A percentile compares a stretch with the other conserved stretches of the same genome.
These are phyloP conservation scores for Drosophila dives DNA, from an alignment of 2,888 invertebrate species.

Conservation along the genomic window DNA sequence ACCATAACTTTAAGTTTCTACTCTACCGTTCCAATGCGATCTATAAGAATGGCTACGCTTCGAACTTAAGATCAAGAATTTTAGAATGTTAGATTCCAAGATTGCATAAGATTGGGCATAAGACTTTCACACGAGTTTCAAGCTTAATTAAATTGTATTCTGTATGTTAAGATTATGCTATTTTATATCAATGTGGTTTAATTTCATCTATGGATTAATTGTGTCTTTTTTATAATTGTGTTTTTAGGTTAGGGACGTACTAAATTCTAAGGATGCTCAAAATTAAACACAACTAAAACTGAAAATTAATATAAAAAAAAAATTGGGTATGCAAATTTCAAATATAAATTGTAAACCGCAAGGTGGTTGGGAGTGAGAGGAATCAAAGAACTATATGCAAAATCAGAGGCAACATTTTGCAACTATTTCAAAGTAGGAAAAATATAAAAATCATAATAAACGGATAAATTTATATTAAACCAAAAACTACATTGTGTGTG, in stretches of 20 bases:
- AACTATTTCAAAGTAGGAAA: conserved; percentile 25
- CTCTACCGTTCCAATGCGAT: neutral
- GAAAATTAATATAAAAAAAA: conserved; percentile 36
- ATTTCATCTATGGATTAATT: conserved; percentile 12
- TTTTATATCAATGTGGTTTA: neutral
- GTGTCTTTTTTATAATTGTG: conserved; percentile 1
- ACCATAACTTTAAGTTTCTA: neutral
- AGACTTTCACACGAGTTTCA: neutral
- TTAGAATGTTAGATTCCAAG: conserved; percentile 14
- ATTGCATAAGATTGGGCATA: neutral
- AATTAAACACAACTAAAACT: conserved; percentile 60
- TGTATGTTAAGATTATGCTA: neutral
- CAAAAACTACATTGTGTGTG: conserved; percentile 50
- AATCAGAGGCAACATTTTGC: conserved; percentile 40
- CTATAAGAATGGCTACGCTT: conserved; percentile 6
- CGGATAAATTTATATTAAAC: conserved; percentile 28
- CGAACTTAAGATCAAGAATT: conserved; percentile 5
- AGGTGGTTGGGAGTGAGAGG: neutral
- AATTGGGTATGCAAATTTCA: conserved; percentile 25
- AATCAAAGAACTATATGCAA: conserved; percentile 32
- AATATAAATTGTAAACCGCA: conserved; percentile 10
- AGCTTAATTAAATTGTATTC: conserved; percentile 6
- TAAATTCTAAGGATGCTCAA: conserved; percentile 53
- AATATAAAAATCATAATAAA: conserved; percentile 8
- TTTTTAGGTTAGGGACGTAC: conserved; percentile 52